Evolutionary conservation across 1,140 invertebrate species (phyloP), one percentile per base, ranked within the genome.

Genomic region (Mamestra configurata): DNA sequence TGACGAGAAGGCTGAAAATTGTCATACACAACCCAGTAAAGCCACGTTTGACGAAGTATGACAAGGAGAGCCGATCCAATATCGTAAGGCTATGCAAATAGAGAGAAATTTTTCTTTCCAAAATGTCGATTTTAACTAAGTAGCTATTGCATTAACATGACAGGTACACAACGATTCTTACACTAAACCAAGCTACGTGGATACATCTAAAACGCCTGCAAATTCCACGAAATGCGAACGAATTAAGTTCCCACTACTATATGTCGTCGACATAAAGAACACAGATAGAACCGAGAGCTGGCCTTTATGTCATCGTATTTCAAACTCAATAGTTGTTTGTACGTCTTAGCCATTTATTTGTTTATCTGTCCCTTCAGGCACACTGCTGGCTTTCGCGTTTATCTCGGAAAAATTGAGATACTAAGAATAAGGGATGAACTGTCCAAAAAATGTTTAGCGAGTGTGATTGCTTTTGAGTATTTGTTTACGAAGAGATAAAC

Each of bases 371-470:
- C 66, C 66, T 70, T 49, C 66, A 70, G 66, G 22, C 66, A 24
- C 66, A 70, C 37, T 68, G 22, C 43, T 27, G 40, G 37, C 66
- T 70, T 68, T 31, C 40, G 15, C 66, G 20, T 49, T 70, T 46
- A 70, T 70, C 40, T 70, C 22, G 1, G 22, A 68, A 49, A 61
- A 64, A 64, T 40, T 64, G 59, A 64, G 35, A 27, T 68, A 68
- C 64, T 40, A 46, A 46, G 40, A 68, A 68, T 68, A 68, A 68
- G 64, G 40, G 66, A 70, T 70, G 15, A 70, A 6, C 31, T 70
- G 22, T 70, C 66, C 40, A 70, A 70, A 70, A n/a, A 70, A 70
- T 27, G 40, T 70, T 43, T 49, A 22, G 2, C n/a, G 15, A 37
- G 4, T 70, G 40, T 46, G 1, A 49, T 70, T 46, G 40, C 40